These are phyloP conservation scores for Synchiropus splendidus DNA, from an alignment of 2,113 vertebrate genomes.

Conservation along the genomic window DNA sequence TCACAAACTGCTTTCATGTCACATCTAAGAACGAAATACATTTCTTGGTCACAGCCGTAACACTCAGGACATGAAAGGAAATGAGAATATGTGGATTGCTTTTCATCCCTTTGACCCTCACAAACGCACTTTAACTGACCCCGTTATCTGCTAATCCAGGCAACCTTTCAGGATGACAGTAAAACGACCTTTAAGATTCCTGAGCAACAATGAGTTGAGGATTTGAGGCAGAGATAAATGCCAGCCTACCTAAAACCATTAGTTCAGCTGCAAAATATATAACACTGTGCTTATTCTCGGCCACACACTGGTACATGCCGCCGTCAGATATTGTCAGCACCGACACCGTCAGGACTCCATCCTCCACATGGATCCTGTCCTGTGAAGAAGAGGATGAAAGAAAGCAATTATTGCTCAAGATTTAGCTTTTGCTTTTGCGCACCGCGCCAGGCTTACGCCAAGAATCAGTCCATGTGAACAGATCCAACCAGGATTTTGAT, in stretches of 20 bases:
- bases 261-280: conserved; percentile 85
- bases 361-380: conserved; percentile 84
- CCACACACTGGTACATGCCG: conserved; percentile 91
- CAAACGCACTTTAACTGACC: conserved; percentile 36
- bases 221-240: conserved; percentile 49
- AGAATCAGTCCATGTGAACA: conserved; percentile 8
- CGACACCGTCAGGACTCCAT: conserved; percentile 77
- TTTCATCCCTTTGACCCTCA: conserved; percentile 44
- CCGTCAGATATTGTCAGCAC: conserved; percentile 80
- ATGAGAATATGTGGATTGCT: conserved; percentile 8
- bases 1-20: background rate
- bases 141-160: conserved; percentile 52
- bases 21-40: no score
- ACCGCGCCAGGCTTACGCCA: conserved; percentile 17
- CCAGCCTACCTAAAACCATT: conserved; percentile 81
- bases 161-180: conserved; percentile 60
- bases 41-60: no score
- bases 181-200: conserved; percentile 55
- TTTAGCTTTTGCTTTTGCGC: conserved; percentile 25
- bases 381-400: conserved; percentile 66
- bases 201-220: conserved; percentile 43
- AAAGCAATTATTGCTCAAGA: conserved; percentile 33
- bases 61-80: conserved; percentile 9
- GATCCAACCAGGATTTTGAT: conserved; percentile 29
- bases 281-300: conserved; percentile 87